Conservation (phyloP, 2,888 invertebrate genomes). For the Brachycybe producta region DNA sequence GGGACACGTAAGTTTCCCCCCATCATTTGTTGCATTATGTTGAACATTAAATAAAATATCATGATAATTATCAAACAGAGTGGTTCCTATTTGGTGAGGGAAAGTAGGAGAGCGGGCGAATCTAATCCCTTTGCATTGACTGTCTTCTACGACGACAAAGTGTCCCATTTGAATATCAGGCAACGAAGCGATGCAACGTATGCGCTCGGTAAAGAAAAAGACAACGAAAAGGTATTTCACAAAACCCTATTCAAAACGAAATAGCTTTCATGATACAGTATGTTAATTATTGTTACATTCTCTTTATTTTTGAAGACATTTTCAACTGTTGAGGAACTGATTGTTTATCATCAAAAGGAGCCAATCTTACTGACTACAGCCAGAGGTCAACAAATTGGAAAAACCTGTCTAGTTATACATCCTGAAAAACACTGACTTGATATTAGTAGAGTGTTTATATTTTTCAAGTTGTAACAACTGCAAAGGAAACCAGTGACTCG, state of each 20-base stretch:
- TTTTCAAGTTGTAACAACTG: too few species aligned
- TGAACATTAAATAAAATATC: neutral
- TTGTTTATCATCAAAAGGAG: conserved; percentile 24
- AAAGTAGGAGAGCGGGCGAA: conserved; percentile 24
- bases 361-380: conserved; percentile 25
- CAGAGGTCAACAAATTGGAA: conserved; percentile 23
- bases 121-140: conserved; percentile 25
- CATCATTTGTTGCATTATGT: neutral
- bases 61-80: conserved; percentile 7
- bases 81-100: conserved; percentile 25
- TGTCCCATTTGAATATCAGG: conserved; percentile 26
- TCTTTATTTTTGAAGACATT: conserved; percentile 24
- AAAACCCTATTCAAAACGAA: neutral
- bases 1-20: conserved; percentile 12
- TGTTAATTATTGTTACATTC: neutral
- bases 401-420: conserved; percentile 18
- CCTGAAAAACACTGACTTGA: too few species aligned
- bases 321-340: conserved; percentile 23
- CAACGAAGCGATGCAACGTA: conserved; percentile 22
- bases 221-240: conserved; percentile 26
- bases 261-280: too few species aligned
- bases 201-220: conserved; percentile 27
- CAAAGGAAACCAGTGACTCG: too few species aligned
- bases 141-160: conserved; percentile 22
- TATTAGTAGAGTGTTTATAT: too few species aligned